Evolutionary conservation across 2,888 invertebrate genomes (phyloP), one percentile per base, ranked within the genome.

Genomic region (Steinernema hermaphroditum): DNA sequence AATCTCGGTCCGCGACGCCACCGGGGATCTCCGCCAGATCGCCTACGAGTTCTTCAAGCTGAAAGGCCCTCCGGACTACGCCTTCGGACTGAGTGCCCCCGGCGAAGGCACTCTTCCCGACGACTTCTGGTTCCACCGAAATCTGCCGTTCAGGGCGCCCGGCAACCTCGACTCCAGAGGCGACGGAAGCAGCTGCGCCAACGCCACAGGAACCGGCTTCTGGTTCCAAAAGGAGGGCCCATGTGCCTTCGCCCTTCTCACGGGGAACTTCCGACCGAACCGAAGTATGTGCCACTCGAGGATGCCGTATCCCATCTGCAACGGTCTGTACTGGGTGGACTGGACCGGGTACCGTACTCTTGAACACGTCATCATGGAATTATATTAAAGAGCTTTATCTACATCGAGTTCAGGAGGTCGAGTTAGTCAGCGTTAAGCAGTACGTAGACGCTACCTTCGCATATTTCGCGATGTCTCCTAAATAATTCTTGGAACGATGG

Each of bases 21-120:
- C 37, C 32, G 68, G 68, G 1, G 41, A 22, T 29, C n/a, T 68
- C 16, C 68, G 41, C 41, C 41, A 32, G n/a, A 68, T 68, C 19
- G n/a, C 37, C 34, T 68, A 68, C 16, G 34, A 29, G 14, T 68
- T 68, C 68, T 68, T 68, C 41, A 68, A 37, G 34, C n/a, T 68
- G 68, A 68, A 68, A n/a, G 68, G 68, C 14, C 16, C 34, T n/a
- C 68, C 68, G 19, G 68, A 68, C 22, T 68, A 68, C 19, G 68
- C 34, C 2, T 68, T 34, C 29, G 68, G 41, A 16, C 34, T 37
- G 29, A 32, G 19, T 32, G 68, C 37, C 22, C 16, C 41, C 4
- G 68, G 68, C 2, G 37, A 22, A 9, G 68, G 68, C 2, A 37
- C 29, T n/a, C 41, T 68, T n/a, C 68, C 68, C 29, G 68, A 68